Evolutionary conservation across 2,797 vertebrate genomes (phyloP), one percentile per base, ranked within the genome.

Genomic region (Morus bassanus): DNA sequence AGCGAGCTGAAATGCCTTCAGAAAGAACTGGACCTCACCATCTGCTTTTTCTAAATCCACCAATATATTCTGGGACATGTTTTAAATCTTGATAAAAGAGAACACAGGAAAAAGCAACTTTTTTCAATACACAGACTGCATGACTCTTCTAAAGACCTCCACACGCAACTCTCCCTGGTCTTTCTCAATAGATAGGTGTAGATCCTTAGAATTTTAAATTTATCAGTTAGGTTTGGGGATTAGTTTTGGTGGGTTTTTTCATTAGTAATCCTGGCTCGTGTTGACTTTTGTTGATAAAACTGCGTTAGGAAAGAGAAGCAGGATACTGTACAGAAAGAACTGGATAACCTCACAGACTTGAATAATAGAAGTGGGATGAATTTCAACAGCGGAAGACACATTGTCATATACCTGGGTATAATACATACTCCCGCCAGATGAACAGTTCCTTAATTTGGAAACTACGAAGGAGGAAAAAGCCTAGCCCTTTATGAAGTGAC

Each of bases 151-250:
- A 16, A 69, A 69, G 21, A n/a, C 31, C 46, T 57, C 50, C 76
- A 74, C 5, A 8, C 1, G 3, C 6, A 72, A n/a, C 13, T 46
- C 10, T 9, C 7, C 11, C 3, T 2, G 1, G 3, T 61, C 37
- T 81, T 22, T 12, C 10, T 1, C 33, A 14, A 31, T 28, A 5
- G 7, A 33, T 7, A 48, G 0, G 0, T 43, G 5, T 0, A 60
- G 21, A 60, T 11, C 11, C 35, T 73, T 7, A 39, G 13, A 90
- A 75, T 25, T 60, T 30, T 0, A 21, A 2, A 37, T 24, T 1
- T 68, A 37, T 28, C n/a, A 56, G 31, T 16, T 54, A 35, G 24
- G 8, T 7, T 31, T 73, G 17, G 13, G 10, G 0, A 10, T 24
- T 31, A 37, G 13, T 39, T 78, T 70, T 35, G 3, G 4, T 15